Evolutionary conservation across 2,797 vertebrate species (phyloP), one percentile per base, ranked within the genome.

Genomic region (Babyrousa celebensis): DNA sequence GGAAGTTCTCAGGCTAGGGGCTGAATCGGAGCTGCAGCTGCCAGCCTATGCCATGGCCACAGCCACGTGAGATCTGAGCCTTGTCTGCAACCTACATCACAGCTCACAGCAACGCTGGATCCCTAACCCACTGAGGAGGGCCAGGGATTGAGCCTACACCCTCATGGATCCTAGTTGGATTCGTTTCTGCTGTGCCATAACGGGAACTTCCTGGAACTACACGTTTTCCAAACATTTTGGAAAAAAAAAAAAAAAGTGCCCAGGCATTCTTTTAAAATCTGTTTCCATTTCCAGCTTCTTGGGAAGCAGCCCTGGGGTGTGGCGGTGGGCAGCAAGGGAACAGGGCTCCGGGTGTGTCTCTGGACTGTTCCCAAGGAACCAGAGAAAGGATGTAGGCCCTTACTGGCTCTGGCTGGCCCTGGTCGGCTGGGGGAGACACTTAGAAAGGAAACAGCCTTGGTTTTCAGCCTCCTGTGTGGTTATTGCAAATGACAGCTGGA

Each of bases 181-280:
- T 48, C 6, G 9, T 48, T 48, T 48, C 43, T 10, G 43, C 43
- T 10, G 43, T 10, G 43, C 43, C 43, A 48, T 48, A 48, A 48
- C 43, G 9, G 43, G 43, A 48, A 48, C 43, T 48, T 48, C 43
- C 43, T 18, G 18, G 21, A 43, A 82, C 58, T 36, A 14, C 23
- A 63, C 3, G 63, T 63, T 95, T 96, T 75, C 40, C 52, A 85
- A 92, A 70, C 65, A 67, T 27, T 89, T 40, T 20, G 21, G 23
- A 63, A 86, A 62, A 68, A 40, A 56, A 32, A 63, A 58, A 80
- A 27, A 74, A 68, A 29, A 5, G 32, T 70, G 11, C 71, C 88
- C 14, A 32, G n/a, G 54, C 75, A 23, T 58, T 78, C 18, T 78
- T 78, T 32, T 2, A 56, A 78, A 78, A 78, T 18, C 43, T 43